A percentile compares a stretch with the other conserved stretches of the same genome.
These are phyloP conservation scores for Armadillidium nasatum DNA, from an alignment of 1,140 invertebrate genomes.

Conservation along the genomic window DNA sequence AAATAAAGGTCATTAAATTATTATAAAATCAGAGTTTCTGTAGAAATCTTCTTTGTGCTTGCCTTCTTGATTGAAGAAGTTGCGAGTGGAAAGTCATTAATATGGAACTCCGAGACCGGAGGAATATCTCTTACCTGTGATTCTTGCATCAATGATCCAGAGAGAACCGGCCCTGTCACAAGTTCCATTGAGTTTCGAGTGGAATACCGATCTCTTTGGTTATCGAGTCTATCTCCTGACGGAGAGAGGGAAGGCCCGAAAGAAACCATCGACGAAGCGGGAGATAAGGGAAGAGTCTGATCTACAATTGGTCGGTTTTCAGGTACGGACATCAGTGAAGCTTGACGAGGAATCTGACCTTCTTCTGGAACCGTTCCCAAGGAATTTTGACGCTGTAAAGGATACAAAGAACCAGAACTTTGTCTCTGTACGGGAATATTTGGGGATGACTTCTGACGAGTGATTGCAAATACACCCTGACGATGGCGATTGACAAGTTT, in stretches of 20 bases:
- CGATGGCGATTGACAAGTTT: conserved; percentile 12
- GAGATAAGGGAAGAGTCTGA: conserved; percentile 38
- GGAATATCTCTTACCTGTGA: conserved; percentile 5
- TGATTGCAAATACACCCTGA: conserved; percentile 36
- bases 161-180: conserved; percentile 38
- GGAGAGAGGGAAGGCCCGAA: conserved; percentile 29
- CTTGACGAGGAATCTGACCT: conserved; percentile 31
- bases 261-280: conserved; percentile 36
- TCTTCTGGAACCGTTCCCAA: conserved; percentile 36
- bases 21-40: no score
- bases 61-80: conserved; percentile 38
- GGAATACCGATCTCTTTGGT: background rate
- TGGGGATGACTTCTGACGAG: conserved; percentile 40
- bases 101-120: conserved; percentile 26
- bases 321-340: conserved; percentile 38
- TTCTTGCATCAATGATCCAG: conserved; percentile 36
- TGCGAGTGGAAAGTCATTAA: conserved; percentile 24
- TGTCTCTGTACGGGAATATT: conserved; percentile 40
- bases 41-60: no score
- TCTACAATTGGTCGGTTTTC: conserved; percentile 40
- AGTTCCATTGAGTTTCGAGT: conserved; percentile 35
- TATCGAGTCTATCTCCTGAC: conserved; percentile 20
- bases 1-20: no score
- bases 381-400: conserved; percentile 31
- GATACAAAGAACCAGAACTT: conserved; percentile 27